phyloP scores from a whole-genome alignment of 1,140 invertebrate genomes.

The Euwallacea similis region DNA sequence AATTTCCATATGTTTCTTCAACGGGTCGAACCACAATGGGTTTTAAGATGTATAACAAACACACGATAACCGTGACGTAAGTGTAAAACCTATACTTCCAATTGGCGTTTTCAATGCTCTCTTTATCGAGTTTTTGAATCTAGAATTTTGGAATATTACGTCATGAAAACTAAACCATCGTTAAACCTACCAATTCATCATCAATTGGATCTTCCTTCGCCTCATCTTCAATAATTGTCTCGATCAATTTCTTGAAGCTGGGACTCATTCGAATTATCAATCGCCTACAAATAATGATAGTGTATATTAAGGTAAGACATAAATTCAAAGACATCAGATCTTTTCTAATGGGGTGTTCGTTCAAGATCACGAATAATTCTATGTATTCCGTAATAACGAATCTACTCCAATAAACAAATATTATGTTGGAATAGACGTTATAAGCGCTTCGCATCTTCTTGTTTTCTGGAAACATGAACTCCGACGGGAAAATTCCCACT shows the following conservation, averaged over 20 bases:
- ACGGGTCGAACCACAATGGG: background rate
- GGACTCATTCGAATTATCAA: background rate
- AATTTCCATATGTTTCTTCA: constrained; percentile 9
- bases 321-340: background rate
- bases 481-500: background rate
- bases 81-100: background rate
- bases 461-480: background rate
- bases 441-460: background rate
- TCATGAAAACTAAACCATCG: background rate
- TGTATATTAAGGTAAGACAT: background rate
- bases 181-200: background rate
- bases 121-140: background rate
- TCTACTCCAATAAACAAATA: background rate
- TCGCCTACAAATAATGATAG: background rate
- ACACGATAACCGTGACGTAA: background rate
- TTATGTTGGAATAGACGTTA: background rate
- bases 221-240: too few species aligned
- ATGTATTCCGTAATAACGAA: background rate
- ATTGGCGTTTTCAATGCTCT: background rate
- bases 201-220: background rate
- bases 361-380: background rate
- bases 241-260: too few species aligned
- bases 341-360: background rate
- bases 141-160: background rate
- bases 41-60: background rate